Conservation (phyloP, 2,797 vertebrate genomes). For the Scyliorhinus canicula region DNA sequence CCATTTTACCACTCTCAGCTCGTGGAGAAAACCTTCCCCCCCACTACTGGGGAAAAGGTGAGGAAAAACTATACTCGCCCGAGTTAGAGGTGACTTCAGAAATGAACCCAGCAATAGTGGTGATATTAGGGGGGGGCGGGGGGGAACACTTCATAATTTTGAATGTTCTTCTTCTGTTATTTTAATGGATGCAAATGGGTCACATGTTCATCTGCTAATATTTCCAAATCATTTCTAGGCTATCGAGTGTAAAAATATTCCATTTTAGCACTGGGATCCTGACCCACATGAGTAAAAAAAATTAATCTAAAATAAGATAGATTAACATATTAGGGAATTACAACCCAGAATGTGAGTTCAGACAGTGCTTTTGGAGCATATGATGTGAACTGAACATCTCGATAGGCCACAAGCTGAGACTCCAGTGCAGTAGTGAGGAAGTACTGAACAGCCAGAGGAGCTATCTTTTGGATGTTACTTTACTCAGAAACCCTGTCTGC, state of each 20-base stretch:
- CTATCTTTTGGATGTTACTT: not conserved
- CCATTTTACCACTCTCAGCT: not conserved
- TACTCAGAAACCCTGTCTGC: not conserved
- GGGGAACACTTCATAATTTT: not conserved
- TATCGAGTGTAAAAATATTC: not conserved
- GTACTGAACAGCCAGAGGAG: not conserved
- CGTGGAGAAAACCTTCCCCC: not conserved
- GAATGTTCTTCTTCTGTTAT: not conserved
- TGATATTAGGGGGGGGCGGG: not conserved
- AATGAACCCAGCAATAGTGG: no score
- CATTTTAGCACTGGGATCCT: constrained; percentile 8
- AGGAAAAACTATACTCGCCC: not conserved
- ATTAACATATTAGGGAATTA: not conserved
- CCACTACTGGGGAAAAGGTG: not conserved
- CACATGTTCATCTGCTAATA: not conserved
- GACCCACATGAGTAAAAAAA: not conserved
- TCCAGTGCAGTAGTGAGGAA: not conserved
- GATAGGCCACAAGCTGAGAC: not conserved
- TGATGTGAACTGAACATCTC: not conserved
- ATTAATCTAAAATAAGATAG: constrained; percentile 3
- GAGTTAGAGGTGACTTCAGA: not conserved
- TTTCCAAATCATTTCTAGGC: not conserved
- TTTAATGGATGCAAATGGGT: constrained; percentile 10
- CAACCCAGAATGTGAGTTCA: not conserved
- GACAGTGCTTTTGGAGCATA: not conserved